Evolutionary conservation across 2,888 invertebrate genomes (phyloP), one percentile per base, ranked within the genome.

Genomic region (Dendrolimus pini): DNA sequence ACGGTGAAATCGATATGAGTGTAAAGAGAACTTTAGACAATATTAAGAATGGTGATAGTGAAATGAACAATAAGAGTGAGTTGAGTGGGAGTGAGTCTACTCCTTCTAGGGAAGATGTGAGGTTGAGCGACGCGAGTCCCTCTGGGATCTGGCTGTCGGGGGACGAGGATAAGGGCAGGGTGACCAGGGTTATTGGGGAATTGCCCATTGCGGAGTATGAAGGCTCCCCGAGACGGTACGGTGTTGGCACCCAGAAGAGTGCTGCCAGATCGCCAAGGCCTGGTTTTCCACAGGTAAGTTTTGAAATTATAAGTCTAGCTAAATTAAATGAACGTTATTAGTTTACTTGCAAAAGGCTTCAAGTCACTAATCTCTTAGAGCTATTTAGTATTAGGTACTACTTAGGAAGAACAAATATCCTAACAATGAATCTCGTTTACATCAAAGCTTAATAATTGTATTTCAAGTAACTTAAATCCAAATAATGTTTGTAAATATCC

Each of bases 171-270:
- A 83, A 81, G 71, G 71, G 67, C 65, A 72, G 87, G 65, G 93
- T 94, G 53, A 91, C 94, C 60, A 90, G 94, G 72, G 93, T 96
- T 54, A 96, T 96, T 72, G 96, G 96, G 55, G 95, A 94, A 82
- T 89, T 96, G 71, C 97, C 97, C n/a, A 97, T 98, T 69, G 97
- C 97, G 18, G 96, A 97, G 76, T 98, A 98, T 78, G 97, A 97
- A 69, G 97, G 96, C 13, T 97, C 97, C 54, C 97, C 97, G 13
- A 91, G 97, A 67, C 93, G 97, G 67, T 97, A 97, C 78, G 97
- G 97, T 7, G 92, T 94, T 59, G 92, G 93, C 41, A 93, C 94
- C 56, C 95, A 95, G 65, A 94, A 94, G 70, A 93, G 47, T 47
- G 12, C 94, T 72, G 93, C 93, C 62, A 94, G 95, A 80, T 94